Evolutionary conservation across 2,113 vertebrate genomes (phyloP), one percentile per base, ranked within the genome.

Genomic region (Lontra canadensis): DNA sequence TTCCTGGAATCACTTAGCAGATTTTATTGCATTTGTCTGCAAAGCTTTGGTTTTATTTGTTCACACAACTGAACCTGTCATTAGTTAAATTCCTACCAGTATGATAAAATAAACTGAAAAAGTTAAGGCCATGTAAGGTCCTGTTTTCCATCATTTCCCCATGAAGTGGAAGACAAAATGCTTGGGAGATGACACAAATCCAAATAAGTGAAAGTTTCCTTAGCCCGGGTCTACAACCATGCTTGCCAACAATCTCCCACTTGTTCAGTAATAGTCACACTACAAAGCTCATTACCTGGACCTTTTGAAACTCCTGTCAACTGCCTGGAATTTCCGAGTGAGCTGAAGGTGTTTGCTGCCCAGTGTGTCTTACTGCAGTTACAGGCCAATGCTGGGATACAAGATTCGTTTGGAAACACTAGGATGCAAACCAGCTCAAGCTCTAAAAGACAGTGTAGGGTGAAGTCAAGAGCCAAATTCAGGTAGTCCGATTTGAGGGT

Each of bases 1-100:
- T 47, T 42, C 81, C 39, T 39, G 69, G 80, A 90, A 86, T 93
- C 71, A 49, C 65, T 69, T 26, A 59, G 5, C 39, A 90, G 92
- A 65, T 76, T 95, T 90, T 63, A 52, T 47, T 81, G 71, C n/a
- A 3, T 90, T 88, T 97, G 59, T 84, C 52, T 59, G 18, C 90
- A 96, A 78, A 90, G 4, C 11, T 81, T 93, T 87, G 52, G 44
- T 78, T 89, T 49, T 87, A 47, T 3, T 86, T 90, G 74, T 36
- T 82, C 23, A 59, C 36, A 52, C 31, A 81, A 82, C 78, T 87
- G 23, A 90, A 59, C 74, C 25, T 88, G 52, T 65, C 25, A 17
- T 65, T 93, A 61, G 59, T 36, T 95, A 55, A 84, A 88, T 88
- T 90, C 11, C 34, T 73, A 86, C 5, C 74, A 87, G 9, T 73